Conservation (phyloP, 2,888 invertebrate species). For the Meta bourneti region DNA sequence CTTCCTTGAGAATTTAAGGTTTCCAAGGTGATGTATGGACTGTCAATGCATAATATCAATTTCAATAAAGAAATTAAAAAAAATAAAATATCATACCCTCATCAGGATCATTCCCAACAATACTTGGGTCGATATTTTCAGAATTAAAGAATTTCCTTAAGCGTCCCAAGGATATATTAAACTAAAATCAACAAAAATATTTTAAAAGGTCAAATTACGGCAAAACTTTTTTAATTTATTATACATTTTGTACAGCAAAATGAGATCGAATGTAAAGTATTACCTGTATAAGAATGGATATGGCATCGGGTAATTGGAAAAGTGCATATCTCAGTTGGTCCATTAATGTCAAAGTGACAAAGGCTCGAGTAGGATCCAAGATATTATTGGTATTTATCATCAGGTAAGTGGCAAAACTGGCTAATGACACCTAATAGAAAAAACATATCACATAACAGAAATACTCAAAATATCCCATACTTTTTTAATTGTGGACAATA, state of each 20-base stretch:
- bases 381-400: constrained; percentile 29
- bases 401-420: constrained; percentile 64
- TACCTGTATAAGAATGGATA: constrained; percentile 61
- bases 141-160: constrained; percentile 44
- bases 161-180: constrained; percentile 49
- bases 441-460: background rate
- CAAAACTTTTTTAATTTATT: background rate
- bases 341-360: constrained; percentile 61
- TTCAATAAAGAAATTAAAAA: too few relatives aligned
- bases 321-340: constrained; percentile 57
- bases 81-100: constrained; percentile 19
- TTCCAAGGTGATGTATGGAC: too few relatives aligned
- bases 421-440: constrained; percentile 51
- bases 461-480: background rate
- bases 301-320: constrained; percentile 57
- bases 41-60: too few relatives aligned
- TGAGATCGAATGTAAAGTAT: background rate
- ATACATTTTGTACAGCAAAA: background rate
- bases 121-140: constrained; percentile 34
- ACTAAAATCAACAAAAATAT: constrained; percentile 26
- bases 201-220: background rate
- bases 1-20: too few relatives aligned
- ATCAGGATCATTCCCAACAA: constrained; percentile 45
- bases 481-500: background rate
- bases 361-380: constrained; percentile 55